A percentile compares a stretch with the other conserved stretches of the same genome.
Conservation (phyloP, 1,140 invertebrate genomes). For the Drosophila rufa region DNA sequence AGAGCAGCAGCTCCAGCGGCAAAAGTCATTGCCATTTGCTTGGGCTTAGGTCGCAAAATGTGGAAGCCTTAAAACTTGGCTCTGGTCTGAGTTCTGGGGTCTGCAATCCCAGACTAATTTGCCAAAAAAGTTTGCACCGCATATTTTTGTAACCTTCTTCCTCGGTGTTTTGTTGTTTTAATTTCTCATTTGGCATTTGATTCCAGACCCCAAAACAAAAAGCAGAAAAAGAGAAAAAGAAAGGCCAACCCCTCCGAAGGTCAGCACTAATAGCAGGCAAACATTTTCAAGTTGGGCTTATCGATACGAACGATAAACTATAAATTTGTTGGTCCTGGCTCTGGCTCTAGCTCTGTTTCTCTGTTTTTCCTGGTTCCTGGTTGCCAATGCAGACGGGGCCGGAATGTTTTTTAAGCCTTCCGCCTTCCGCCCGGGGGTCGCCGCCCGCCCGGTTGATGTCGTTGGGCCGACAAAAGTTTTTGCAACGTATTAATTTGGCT, state of each 20-base stretch:
- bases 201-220: constrained; percentile 21
- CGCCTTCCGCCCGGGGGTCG: constrained; percentile 7
- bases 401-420: constrained; percentile 53
- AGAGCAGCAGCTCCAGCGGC: constrained; percentile 8
- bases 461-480: constrained; percentile 63
- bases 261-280: constrained; percentile 65
- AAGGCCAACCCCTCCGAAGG: constrained; percentile 35
- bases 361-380: constrained; percentile 13
- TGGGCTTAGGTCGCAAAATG: constrained; percentile 21
- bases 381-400: constrained; percentile 60
- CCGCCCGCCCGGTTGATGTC: background rate
- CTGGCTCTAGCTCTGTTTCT: background rate
- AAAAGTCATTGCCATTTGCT: constrained; percentile 70
- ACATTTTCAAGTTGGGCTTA: constrained; percentile 82
- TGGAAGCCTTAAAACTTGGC: constrained; percentile 43
- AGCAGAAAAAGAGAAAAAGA: background rate
- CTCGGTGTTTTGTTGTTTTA: constrained; percentile 69
- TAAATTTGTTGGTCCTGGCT: constrained; percentile 70
- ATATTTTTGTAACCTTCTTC: constrained; percentile 81
- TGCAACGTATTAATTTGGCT: constrained; percentile 85
- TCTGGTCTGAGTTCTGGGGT: background rate
- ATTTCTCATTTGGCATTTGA: constrained; percentile 80
- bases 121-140: constrained; percentile 82
- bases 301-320: constrained; percentile 84
- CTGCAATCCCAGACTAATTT: constrained; percentile 75